Percentiles rank a stretch among this genome's conserved stretches.
These are phyloP conservation scores for Bruchidius siliquastri DNA, from an alignment of 2,888 invertebrate species.

Conservation along the genomic window DNA sequence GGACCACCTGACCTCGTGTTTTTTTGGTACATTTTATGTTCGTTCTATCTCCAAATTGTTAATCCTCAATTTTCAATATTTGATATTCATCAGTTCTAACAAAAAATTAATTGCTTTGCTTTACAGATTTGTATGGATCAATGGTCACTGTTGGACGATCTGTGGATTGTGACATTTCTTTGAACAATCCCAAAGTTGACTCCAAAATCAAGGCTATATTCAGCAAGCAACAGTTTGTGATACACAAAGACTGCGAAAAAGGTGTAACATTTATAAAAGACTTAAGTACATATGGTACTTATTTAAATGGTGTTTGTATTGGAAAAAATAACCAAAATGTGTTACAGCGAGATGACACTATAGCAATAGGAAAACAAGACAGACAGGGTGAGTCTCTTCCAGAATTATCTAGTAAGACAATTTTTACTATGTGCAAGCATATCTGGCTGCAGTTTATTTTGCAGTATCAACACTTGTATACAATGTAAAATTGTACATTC, in stretches of 20 bases:
- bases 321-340: constrained; percentile 45
- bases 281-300: constrained; percentile 18
- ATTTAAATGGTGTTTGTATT: constrained; percentile 17
- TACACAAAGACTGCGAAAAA: constrained; percentile 13
- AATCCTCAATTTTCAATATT: no score
- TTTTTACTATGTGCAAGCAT: no score
- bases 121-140: constrained; percentile 16
- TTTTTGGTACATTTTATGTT: no score
- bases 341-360: constrained; percentile 67
- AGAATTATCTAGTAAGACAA: no score
- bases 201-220: constrained; percentile 15
- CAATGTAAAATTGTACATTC: no score
- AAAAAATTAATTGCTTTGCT: background rate
- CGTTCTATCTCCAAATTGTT: no score
- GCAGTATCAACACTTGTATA: no score
- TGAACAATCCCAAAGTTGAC: constrained; percentile 7
- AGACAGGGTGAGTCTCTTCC: constrained; percentile 57
- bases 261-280: constrained; percentile 16
- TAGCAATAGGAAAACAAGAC: constrained; percentile 60
- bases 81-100: no score
- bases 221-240: constrained; percentile 19
- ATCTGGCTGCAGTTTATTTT: background rate
- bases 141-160: constrained; percentile 19
- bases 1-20: no score
- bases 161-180: constrained; percentile 12